A percentile compares a stretch with the other conserved stretches of the same genome.
Evolutionary conservation across 2,888 invertebrate species (phyloP).

Genomic region (Choreutis nemorana): DNA sequence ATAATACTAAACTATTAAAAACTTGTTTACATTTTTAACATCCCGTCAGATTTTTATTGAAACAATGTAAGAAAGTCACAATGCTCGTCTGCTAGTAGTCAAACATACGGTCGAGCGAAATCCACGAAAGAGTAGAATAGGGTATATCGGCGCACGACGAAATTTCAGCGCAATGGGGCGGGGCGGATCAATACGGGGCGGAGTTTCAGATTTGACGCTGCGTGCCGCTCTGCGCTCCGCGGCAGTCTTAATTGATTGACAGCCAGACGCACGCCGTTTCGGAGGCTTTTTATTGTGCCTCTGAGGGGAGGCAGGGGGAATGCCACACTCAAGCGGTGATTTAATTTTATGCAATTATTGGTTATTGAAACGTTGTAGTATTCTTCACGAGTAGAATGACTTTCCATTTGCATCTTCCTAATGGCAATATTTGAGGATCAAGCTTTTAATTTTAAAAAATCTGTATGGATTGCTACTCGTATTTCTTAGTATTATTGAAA

Average conservation of each 20-base stretch:
- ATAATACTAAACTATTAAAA: too few relatives aligned
- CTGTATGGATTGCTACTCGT: too few relatives aligned
- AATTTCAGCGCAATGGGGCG: conserved; percentile 47
- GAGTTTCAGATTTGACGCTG: conserved; percentile 38
- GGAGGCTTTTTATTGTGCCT: conserved; percentile 46
- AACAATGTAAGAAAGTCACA: too few relatives aligned
- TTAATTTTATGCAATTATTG: conserved; percentile 16
- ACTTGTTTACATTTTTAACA: too few relatives aligned
- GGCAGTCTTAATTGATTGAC: conserved; percentile 54
- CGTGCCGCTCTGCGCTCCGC: conserved; percentile 41
- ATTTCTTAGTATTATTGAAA: too few relatives aligned
- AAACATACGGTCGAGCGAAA: conserved; percentile 11
- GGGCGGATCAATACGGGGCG: conserved; percentile 48
- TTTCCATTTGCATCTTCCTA: too few relatives aligned
- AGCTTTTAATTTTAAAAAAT: too few relatives aligned
- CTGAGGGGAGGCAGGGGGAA: conserved; percentile 20
- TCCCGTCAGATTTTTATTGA: too few relatives aligned
- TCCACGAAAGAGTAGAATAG: conserved; percentile 19
- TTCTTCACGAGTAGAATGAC: too few relatives aligned
- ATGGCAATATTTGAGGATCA: too few relatives aligned
- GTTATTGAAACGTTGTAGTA: conserved; percentile 12
- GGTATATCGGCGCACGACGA: conserved; percentile 17
- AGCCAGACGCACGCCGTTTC: conserved; percentile 38
- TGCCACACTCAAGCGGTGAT: conserved; percentile 7
- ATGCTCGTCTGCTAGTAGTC: too few relatives aligned